A percentile compares a stretch with the other conserved stretches of the same genome.
Conservation (phyloP, 1,140 invertebrate species). For the Teleogryllus occipitalis region DNA sequence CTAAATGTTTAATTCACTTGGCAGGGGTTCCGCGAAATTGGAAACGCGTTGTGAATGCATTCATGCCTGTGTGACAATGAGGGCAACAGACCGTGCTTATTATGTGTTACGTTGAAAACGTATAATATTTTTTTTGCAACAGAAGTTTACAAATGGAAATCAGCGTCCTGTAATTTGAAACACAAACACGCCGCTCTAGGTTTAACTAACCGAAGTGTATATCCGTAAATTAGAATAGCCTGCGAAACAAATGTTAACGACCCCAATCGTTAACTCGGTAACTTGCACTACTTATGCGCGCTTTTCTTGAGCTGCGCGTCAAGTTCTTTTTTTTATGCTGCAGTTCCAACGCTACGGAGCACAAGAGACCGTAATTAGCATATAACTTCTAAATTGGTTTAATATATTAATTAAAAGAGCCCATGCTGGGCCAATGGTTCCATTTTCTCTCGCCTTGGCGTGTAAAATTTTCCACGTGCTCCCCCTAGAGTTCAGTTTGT, state of each 20-base stretch:
- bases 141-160: not conserved
- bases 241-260: not conserved
- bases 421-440: not conserved
- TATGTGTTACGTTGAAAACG: too few species aligned
- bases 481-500: constrained; percentile 6
- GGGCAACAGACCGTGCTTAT: too few species aligned
- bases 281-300: not conserved
- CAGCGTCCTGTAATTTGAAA: not conserved
- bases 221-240: not conserved
- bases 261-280: not conserved
- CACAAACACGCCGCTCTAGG: not conserved
- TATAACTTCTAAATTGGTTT: constrained; percentile 1
- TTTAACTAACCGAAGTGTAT: not conserved
- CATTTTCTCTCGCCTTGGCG: not conserved
- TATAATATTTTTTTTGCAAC: too few species aligned
- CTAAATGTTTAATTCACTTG: too few species aligned
- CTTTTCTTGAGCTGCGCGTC: not conserved
- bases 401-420: constrained; percentile 1
- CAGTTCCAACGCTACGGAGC: not conserved
- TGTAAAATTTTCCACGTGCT: constrained; percentile 13
- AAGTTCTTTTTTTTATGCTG: not conserved
- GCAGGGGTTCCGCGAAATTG: too few species aligned
- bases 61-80: too few species aligned
- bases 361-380: not conserved
- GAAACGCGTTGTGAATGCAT: too few species aligned